Conservation (phyloP, 1,140 invertebrate genomes). For the Magallana gigas region DNA sequence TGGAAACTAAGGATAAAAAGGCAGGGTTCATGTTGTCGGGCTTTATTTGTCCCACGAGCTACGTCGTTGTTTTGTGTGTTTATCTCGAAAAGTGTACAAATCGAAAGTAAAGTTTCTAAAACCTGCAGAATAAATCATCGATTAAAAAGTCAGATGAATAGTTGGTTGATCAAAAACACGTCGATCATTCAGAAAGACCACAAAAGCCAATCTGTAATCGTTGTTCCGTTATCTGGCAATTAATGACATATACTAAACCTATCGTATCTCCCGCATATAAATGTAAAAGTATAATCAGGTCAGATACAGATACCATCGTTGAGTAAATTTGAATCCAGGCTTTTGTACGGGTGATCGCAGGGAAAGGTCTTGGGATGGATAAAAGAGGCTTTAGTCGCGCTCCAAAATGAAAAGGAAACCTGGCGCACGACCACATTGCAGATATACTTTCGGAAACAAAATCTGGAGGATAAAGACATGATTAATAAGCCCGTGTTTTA, state of each 20-base stretch:
- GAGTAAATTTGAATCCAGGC: not conserved
- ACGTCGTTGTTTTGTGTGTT: not conserved
- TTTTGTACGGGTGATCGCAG: not conserved
- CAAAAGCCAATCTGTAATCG: not conserved
- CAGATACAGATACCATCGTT: not conserved
- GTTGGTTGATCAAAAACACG: not conserved
- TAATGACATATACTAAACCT: not conserved
- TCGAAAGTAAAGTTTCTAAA: not conserved
- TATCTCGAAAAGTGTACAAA: not conserved
- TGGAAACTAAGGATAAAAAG: not conserved
- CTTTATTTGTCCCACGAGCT: not conserved
- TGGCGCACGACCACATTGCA: not conserved
- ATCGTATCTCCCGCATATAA: not conserved
- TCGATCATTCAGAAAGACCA: not conserved
- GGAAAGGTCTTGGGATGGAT: not conserved
- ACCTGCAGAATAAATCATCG: not conserved
- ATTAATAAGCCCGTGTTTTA: not conserved
- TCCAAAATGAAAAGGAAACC: not conserved
- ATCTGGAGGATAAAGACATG: not conserved
- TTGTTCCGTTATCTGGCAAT: not conserved
- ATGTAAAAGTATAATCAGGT: not conserved
- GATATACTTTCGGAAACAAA: constrained; percentile 3
- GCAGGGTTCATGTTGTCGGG: not conserved
- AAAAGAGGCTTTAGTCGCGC: not conserved
- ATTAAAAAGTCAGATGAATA: not conserved